Base-by-base conservation (phyloP, 2,797 vertebrate species). In the Sebastiscus tertius region DNA sequence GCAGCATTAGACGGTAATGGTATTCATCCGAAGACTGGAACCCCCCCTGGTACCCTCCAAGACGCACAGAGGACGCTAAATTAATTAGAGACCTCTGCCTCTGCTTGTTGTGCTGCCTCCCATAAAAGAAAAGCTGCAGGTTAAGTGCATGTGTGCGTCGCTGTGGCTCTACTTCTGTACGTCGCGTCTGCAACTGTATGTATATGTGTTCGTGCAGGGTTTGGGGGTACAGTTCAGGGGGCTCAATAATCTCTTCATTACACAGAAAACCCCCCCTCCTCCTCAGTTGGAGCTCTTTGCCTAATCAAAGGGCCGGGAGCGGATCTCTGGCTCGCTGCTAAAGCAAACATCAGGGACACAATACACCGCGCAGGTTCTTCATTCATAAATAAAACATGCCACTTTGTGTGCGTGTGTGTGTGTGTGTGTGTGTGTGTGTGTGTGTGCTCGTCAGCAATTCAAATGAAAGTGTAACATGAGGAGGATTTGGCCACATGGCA, bases 171-270 rank as follows among this genome's bases (percentile, higher is more conserved):
- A 12, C 20, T 55, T 78, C 63, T 54, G 72, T 20, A 55, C 12
- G 63, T 49, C 22, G 62, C 49, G 60, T 81, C 79, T 87, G 87
- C 59, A 72, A 84, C 83, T 87, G 79, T 80, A 72, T 78, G n/a
- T 33, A 31, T 61, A 54, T 68, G 73, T 70, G 70, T 60, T 58
- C 12, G 10, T 65, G 68, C 62, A 70, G 77, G 36, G 72, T 94
- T 96, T 94, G 96, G 96, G 95, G 95, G 95, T 96, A 95, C 80
- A 78, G 76, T 88, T 95, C 68, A 92, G 92, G 80, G 91, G 88
- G 84, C 92, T 88, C 88, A 89, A 95, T 96, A 97, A 97, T 97
- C 96, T 96, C 94, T 96, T 95, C 95, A 94, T 95, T 95, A 96
- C 95, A 93, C 95, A 95, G 92, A 73, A 91, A 84, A 26, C 58